These are phyloP conservation scores for Callosobruchus maculatus DNA, from an alignment of 2,888 invertebrate species.

Conservation along the genomic window DNA sequence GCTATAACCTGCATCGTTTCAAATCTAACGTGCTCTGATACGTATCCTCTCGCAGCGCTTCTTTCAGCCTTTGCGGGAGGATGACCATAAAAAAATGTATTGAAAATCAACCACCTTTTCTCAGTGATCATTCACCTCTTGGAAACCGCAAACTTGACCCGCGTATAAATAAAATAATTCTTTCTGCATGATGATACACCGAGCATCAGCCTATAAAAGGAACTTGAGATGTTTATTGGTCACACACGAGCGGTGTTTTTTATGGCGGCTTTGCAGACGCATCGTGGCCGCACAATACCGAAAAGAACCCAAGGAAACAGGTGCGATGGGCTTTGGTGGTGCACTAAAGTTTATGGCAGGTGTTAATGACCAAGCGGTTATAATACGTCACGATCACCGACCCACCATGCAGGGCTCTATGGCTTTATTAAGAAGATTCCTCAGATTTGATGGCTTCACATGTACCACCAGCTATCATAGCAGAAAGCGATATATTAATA, in stretches of 20 bases:
- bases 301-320: neutral
- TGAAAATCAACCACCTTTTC: too few species aligned
- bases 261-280: neutral
- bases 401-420: neutral
- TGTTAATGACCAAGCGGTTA: neutral
- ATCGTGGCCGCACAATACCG: neutral
- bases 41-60: too few species aligned
- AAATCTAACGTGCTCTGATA: too few species aligned
- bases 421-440: neutral
- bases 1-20: too few species aligned
- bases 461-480: too few species aligned
- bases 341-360: neutral
- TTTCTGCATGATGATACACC: neutral
- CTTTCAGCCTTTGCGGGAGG: too few species aligned
- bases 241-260: neutral
- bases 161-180: neutral
- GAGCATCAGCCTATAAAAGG: neutral
- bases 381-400: neutral
- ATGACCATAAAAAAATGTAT: too few species aligned
- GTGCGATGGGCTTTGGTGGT: neutral
- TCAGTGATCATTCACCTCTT: neutral
- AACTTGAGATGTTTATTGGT: neutral
- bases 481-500: too few species aligned
- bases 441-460: too few species aligned
- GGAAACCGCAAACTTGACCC: neutral